Base-by-base conservation (phyloP, 2,797 vertebrate genomes). In the Sarcophilus harrisii region DNA sequence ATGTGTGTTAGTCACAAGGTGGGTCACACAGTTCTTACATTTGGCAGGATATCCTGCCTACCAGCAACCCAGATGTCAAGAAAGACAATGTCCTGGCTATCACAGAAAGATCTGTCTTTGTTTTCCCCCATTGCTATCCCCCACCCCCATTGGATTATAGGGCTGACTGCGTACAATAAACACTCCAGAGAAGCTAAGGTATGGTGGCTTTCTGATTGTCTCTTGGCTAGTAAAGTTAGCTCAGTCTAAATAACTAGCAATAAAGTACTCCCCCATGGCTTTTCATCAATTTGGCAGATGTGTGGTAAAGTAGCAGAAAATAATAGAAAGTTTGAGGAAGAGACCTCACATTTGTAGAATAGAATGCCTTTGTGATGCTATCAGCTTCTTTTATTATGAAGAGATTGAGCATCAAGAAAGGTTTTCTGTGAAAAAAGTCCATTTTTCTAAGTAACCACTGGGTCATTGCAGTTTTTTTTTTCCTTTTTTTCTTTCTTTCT, bases 41-140 rank as follows among this genome's bases (percentile, higher is more conserved):
- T 99, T 99, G 98, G 98, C 98, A 98, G 98, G 98, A 98, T 99
- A 98, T 98, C 98, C 98, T 99, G 98, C 99, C 98, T 99, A 98
- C 98, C 97, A 98, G 98, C 97, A 96, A 96, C 97, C 66, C 98
- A 98, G 98, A 99, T 98, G 98, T 98, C 98, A 98, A 98, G 97
- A 95, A 98, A 98, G 98, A 99, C 99, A 98, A 98, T 98, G 98
- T 98, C 98, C 94, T 97, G 97, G 98, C 98, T 98, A 98, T 98
- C 96, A 24, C 97, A 97, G 98, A 98, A 97, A 98, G 98, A 98
- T 98, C 98, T 98, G 98, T 97, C 98, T 98, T 90, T 96, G 94
- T 90, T 94, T 95, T 66, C 92, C 95, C 29, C 96, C 96, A 97
- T 97, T 95, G 92, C 96, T 96, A 96, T 58, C 58, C 92, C n/a